phyloP scores from a whole-genome alignment of 2,888 invertebrate genomes.

The Pomacea canaliculata region DNA sequence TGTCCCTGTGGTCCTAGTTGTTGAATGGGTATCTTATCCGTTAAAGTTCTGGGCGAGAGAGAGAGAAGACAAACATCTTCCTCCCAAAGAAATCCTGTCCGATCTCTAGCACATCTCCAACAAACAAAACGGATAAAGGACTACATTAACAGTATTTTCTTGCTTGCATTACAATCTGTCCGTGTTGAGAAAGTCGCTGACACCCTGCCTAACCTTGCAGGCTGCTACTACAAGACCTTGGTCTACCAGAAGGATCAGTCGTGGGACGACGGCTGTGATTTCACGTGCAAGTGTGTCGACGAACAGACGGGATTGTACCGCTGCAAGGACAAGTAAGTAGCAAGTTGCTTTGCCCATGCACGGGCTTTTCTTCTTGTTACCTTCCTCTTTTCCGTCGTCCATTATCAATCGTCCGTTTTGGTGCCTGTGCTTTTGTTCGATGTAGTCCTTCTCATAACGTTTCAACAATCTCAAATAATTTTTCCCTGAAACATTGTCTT shows the following conservation, averaged over 20 bases:
- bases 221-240: conserved; percentile 27
- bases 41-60: too few species aligned
- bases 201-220: conserved; percentile 1
- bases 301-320: conserved; percentile 23
- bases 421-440: not conserved
- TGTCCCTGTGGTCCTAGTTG: too few species aligned
- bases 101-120: too few species aligned
- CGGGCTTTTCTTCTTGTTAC: not conserved
- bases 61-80: too few species aligned
- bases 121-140: too few species aligned
- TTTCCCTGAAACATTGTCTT: not conserved
- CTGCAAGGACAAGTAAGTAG: conserved; percentile 27
- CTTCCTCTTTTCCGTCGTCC: not conserved
- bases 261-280: conserved; percentile 30
- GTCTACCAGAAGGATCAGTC: conserved; percentile 22
- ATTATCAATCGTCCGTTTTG: too few species aligned
- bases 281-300: conserved; percentile 24
- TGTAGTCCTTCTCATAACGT: not conserved
- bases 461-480: not conserved
- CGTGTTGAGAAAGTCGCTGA: too few species aligned
- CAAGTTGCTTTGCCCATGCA: not conserved
- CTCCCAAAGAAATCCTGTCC: too few species aligned
- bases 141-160: too few species aligned
- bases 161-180: too few species aligned
- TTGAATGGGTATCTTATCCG: too few species aligned